A percentile compares a stretch with the other conserved stretches of the same genome.
Conservation (phyloP, 2,113 vertebrate genomes). For the Xiphophorus hellerii region DNA sequence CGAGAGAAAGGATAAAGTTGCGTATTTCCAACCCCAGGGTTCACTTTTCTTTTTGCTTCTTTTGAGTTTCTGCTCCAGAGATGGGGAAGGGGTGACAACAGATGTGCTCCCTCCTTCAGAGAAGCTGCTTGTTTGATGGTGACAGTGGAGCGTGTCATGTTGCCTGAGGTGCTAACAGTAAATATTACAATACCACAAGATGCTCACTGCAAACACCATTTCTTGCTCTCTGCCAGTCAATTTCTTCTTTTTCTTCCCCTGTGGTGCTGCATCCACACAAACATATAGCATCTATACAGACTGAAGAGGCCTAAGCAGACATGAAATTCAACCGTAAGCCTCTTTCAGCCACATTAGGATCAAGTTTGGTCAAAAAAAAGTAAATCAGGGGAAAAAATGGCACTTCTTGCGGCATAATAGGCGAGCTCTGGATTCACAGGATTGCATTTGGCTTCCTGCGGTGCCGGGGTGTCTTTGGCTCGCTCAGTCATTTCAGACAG, state of each 20-base stretch:
- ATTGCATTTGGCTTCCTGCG: constrained; percentile 82
- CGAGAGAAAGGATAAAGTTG: constrained; percentile 40
- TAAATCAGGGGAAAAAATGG: constrained; percentile 72
- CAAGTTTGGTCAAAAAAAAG: constrained; percentile 77
- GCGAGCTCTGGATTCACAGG: constrained; percentile 74
- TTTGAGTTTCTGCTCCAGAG: constrained; percentile 33
- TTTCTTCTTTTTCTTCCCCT: constrained; percentile 64
- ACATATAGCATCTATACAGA: not conserved
- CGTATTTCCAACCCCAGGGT: constrained; percentile 45
- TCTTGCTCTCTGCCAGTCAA: constrained; percentile 75
- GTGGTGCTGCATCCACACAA: constrained; percentile 44
- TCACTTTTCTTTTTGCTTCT: constrained; percentile 24
- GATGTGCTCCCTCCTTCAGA: constrained; percentile 76
- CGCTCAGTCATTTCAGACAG: constrained; percentile 80
- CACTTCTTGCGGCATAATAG: constrained; percentile 79
- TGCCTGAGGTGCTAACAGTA: constrained; percentile 83
- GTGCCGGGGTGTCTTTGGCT: constrained; percentile 76
- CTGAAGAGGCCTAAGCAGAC: constrained; percentile 43
- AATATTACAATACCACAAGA: constrained; percentile 84
- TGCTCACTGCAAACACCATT: constrained; percentile 81
- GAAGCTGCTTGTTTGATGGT: constrained; percentile 74
- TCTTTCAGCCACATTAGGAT: constrained; percentile 72
- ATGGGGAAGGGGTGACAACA: constrained; percentile 65
- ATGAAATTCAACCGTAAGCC: constrained; percentile 42
- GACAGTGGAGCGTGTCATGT: constrained; percentile 80